These are phyloP conservation scores for Drosophila diplacantha DNA, from an alignment of 2,888 invertebrate species.

Conservation along the genomic window DNA sequence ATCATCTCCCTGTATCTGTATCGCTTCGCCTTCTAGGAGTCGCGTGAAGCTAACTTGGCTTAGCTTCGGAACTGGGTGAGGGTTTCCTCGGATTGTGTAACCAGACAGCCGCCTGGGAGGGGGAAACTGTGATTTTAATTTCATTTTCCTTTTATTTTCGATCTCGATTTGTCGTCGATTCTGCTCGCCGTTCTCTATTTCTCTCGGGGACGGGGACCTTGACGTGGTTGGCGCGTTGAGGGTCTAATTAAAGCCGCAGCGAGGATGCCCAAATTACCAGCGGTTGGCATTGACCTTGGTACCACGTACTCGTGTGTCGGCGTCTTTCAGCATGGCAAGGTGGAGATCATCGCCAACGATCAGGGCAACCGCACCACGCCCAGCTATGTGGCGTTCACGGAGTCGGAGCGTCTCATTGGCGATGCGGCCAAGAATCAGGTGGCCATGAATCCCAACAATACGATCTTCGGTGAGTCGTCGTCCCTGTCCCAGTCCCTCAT, in stretches of 20 bases:
- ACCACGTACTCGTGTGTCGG: conserved; percentile 97
- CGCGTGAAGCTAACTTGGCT: conserved; percentile 5
- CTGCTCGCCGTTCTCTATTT: conserved; percentile 19
- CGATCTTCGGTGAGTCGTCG: conserved; percentile 89
- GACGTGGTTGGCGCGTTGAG: conserved; percentile 36
- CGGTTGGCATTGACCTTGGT: conserved; percentile 85
- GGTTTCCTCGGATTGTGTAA: conserved; percentile 47
- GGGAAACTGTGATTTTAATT: conserved; percentile 47
- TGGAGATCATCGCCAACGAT: conserved; percentile 90
- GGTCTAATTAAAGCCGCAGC: conserved; percentile 69
- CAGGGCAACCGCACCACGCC: conserved; percentile 90
- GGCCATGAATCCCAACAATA: conserved; percentile 94
- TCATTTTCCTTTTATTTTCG: conserved; percentile 47
- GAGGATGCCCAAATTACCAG: conserved; percentile 78
- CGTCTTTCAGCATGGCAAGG: conserved; percentile 92
- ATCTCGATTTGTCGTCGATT: conserved; percentile 23
- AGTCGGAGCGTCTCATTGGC: conserved; percentile 90
- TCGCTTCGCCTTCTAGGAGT: conserved; percentile 74
- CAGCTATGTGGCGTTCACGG: conserved; percentile 89
- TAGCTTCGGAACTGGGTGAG: conserved; percentile 43
- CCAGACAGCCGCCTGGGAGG: conserved; percentile 6
- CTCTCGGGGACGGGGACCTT: conserved; percentile 51
- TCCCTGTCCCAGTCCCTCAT: conserved; percentile 1
- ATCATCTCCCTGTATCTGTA: conserved; percentile 77
- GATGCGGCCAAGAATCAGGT: conserved; percentile 92